Evolutionary conservation across 2,113 vertebrate species (phyloP), one percentile per base, ranked within the genome.

Genomic region (Megaleporinus macrocephalus): DNA sequence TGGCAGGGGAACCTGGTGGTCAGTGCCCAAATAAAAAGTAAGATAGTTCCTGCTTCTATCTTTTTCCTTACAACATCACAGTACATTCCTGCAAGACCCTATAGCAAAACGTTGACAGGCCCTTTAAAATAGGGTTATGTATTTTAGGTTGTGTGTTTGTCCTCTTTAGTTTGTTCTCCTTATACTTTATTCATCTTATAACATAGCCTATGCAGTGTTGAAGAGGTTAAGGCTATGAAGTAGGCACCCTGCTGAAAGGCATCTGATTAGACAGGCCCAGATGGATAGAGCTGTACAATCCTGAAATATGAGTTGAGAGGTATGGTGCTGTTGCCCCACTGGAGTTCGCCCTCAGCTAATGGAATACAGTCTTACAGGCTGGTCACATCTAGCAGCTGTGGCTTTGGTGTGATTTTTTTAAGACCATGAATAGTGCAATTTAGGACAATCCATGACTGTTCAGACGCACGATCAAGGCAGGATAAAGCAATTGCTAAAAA

Each of bases 221-320:
- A 61, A 73, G 53, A 72, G 5, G 22, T 16, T 53, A 30, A 85
- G 80, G 83, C 77, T 74, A 84, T 85, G 87, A 92, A 89, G 89
- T 88, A 84, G 82, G 79, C 80, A 76, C 81, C 53, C 49, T 72
- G 72, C 86, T 71, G 57, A 83, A 53, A 74, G 73, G 80, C 63
- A 78, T 75, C 87, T 87, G 77, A 85, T 77, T 84, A 87, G 82
- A 85, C 65, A 79, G 82, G 73, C 79, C 73, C 73, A 82, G 75
- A 89, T 86, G 83, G 82, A 88, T 87, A 73, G 84, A 86, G 76
- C 63, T 4, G 53, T 61, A 86, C 84, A 88, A 91, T 91, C 90
- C 91, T 89, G 87, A 88, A 90, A 89, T 90, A 10, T 33, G 41
- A 70, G 20, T 66, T 82, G 81, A 86, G 84, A 80, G 87, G 79